Conservation (phyloP, 1,140 invertebrate genomes). For the Oscheius sp. region DNA sequence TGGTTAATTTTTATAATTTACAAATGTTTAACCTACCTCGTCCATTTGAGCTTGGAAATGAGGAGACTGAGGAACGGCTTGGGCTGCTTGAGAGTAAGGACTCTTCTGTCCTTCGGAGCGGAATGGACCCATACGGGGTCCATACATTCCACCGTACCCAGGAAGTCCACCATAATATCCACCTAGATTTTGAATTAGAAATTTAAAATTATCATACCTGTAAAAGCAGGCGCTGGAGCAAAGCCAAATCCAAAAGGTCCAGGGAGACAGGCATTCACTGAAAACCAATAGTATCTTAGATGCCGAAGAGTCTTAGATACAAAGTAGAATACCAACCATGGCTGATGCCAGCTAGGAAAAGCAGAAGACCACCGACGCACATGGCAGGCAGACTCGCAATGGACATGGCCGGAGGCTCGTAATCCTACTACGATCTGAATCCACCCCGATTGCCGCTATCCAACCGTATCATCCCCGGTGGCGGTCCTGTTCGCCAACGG, state of each 20-base stretch:
- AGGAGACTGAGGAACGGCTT: not conserved
- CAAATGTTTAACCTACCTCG: not conserved
- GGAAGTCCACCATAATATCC: constrained; percentile 13
- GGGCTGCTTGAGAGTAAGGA: not conserved
- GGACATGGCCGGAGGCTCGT: constrained; percentile 1
- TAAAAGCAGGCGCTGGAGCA: constrained; percentile 18
- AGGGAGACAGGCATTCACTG: constrained; percentile 15
- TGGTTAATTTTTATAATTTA: not conserved
- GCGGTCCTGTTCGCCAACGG: not conserved
- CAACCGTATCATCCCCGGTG: not conserved
- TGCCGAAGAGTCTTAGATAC: not conserved
- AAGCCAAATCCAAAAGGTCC: constrained; percentile 20
- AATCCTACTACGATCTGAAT: constrained; percentile 7
- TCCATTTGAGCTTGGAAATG: constrained; percentile 22
- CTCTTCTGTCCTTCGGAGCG: constrained; percentile 10
- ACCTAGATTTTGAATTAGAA: not conserved
- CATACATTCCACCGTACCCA: not conserved
- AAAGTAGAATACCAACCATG: constrained; percentile 8
- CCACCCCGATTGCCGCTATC: not conserved
- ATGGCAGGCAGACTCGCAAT: not conserved
- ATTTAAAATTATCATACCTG: not conserved
- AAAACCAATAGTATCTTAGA: too few relatives aligned
- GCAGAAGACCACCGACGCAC: not conserved
- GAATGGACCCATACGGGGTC: constrained; percentile 14
- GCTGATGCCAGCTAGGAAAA: not conserved